These are phyloP conservation scores for Toxotes jaculatrix DNA, from an alignment of 2,113 vertebrate genomes.

Conservation along the genomic window DNA sequence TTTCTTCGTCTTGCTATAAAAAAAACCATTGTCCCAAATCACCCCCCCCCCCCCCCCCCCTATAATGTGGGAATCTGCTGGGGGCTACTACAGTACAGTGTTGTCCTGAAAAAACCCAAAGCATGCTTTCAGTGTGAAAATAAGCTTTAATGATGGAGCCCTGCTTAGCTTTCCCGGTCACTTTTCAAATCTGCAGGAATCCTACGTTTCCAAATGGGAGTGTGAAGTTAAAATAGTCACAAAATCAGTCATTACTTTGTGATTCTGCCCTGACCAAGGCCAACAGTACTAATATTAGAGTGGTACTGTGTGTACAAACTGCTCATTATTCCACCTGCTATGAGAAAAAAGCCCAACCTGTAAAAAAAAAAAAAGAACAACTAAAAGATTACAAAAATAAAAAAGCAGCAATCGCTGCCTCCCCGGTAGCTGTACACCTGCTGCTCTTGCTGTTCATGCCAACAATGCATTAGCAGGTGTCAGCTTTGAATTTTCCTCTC, in stretches of 20 bases:
- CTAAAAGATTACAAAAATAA: background rate
- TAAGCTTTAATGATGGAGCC: constrained; percentile 29
- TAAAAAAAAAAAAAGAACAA: background rate
- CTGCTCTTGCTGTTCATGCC: background rate
- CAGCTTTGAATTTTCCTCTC: too few species aligned
- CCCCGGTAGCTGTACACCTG: background rate
- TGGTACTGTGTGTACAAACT: background rate
- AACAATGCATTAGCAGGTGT: background rate
- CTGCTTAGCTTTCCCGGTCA: background rate
- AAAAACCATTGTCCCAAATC: constrained; percentile 22
- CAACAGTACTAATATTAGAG: background rate
- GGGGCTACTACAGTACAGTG: background rate
- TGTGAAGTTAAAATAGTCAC: constrained; percentile 35
- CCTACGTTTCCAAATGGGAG: constrained; percentile 23
- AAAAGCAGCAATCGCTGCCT: background rate
- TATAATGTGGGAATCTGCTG: constrained; percentile 12
- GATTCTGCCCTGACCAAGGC: constrained; percentile 13
- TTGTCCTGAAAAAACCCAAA: constrained; percentile 1
- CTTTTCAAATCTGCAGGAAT: constrained; percentile 34
- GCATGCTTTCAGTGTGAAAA: constrained; percentile 16
- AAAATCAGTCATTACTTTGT: constrained; percentile 23
- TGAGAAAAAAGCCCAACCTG: constrained; percentile 2
- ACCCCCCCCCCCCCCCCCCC: background rate
- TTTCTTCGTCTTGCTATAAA: constrained; percentile 32
- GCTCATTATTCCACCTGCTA: constrained; percentile 13